Evolutionary conservation across 2,113 vertebrate species (phyloP).

Genomic region (Mohoua ochrocephala): DNA sequence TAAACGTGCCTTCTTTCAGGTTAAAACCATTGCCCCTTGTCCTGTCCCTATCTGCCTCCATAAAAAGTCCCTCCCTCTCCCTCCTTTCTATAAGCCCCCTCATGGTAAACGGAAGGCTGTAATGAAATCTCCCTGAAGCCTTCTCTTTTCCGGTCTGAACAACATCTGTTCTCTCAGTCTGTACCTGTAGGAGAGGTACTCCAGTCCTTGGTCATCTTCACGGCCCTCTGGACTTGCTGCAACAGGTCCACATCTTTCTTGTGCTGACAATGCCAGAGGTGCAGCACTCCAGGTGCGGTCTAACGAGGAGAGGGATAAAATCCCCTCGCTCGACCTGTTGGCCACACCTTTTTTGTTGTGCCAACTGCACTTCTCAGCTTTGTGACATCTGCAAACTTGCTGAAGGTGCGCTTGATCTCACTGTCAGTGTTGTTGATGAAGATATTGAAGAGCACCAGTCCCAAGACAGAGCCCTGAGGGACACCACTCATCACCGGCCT

Average conservation of each 20-base stretch:
- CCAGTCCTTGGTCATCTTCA: neutral
- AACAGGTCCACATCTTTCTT: neutral
- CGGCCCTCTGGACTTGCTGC: neutral
- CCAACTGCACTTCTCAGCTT: neutral
- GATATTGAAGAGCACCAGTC: neutral
- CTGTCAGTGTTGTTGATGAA: neutral
- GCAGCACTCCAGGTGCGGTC: neutral
- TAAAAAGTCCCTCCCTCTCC: neutral
- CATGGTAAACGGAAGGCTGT: neutral
- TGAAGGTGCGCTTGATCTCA: neutral
- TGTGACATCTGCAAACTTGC: neutral
- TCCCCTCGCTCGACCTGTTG: rapidly evolving
- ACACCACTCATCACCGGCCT: neutral
- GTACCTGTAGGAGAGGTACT: neutral
- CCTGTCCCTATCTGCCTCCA: no score
- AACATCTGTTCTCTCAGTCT: neutral
- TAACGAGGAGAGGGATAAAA: neutral
- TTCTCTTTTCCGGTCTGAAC: neutral
- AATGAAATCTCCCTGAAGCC: neutral
- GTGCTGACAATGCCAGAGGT: neutral
- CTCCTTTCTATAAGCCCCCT: neutral
- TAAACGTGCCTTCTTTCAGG: neutral
- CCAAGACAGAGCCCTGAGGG: neutral
- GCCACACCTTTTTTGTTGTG: neutral
- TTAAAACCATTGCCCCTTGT: neutral